Evolutionary conservation across 1,140 invertebrate genomes (phyloP), one percentile per base, ranked within the genome.

Genomic region (Augochlora pura): DNA sequence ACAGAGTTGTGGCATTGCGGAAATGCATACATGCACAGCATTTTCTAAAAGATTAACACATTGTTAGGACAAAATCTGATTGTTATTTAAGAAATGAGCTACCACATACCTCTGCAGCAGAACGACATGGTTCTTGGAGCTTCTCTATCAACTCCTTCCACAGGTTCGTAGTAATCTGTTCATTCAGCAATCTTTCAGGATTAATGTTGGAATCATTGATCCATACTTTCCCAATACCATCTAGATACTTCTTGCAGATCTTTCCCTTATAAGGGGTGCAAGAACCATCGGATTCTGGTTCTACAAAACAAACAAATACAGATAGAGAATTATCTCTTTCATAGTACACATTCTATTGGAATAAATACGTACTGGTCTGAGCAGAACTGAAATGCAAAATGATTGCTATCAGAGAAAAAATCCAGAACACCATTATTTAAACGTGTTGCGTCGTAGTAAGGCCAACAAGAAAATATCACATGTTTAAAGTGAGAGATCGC

Each of bases 11-110:
- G 93, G 90, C 98, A 99, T 88, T 96, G 95, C 7, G 98, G 98
- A 93, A 98, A 99, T 18, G 97, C 97, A 93, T 98, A 98, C 66
- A 96, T 94, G 92, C 98, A 99, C 18, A 99, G 93, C 87, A 99
- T 94, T 95, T 96, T 96, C 95, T 96, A 83, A 12, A 88, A 91
- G 70, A 67, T 68, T 21, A 0, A 49, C 59, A 49, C 59, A 59
- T 39, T 9, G 7, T 59, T n/a, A 18, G 14, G 18, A 52, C 4
- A 42, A 42, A 42, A 10, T 42, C 39, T 7, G 39, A 0, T 42
- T 7, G 39, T 7, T 46, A 46, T 46, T 12, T 46, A 46, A 1
- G 42, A 46, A 14, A 12, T 0, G 12, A 10, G 9, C 2, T 46
- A 12, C 3, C 12, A 42, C 42, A 42, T 42, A 96, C 96, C 93